These are phyloP conservation scores for Microctonus brassicae DNA, from an alignment of 2,888 invertebrate species.

Conservation along the genomic window DNA sequence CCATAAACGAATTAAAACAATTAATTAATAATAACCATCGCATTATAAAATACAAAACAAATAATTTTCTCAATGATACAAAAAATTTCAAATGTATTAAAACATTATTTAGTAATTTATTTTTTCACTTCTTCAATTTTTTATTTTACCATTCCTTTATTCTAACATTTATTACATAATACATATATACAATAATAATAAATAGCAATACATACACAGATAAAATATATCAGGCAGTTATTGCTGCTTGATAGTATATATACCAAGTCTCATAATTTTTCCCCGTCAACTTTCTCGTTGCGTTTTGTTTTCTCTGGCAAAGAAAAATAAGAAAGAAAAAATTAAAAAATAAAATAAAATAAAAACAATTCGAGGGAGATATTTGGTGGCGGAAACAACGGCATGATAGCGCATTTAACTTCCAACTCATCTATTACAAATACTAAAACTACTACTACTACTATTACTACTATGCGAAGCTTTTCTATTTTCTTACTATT, in stretches of 20 bases:
- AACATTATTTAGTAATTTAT: no score
- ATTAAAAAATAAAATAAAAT: not conserved
- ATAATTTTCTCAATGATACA: no score
- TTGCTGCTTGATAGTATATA: not conserved
- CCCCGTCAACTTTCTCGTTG: not conserved
- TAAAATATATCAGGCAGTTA: constrained; percentile 8
- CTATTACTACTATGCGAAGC: not conserved
- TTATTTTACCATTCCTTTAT: not conserved
- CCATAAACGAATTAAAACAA: no score
- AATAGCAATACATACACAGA: not conserved
- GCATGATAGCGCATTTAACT: constrained; percentile 56
- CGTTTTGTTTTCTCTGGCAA: not conserved
- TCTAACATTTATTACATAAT: not conserved
- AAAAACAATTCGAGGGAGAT: constrained; percentile 37
- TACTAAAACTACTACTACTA: not conserved
- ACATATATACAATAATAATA: not conserved
- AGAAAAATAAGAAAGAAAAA: not conserved
- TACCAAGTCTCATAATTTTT: constrained; percentile 7
- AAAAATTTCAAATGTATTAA: no score
- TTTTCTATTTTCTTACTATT: not conserved
- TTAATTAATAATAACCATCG: no score
- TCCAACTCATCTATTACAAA: constrained; percentile 3
- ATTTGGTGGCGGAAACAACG: constrained; percentile 57
- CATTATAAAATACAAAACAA: no score
- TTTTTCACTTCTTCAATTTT: not conserved